Base-by-base conservation (phyloP, 2,888 invertebrate species). In the Pilophorus perplexus region DNA sequence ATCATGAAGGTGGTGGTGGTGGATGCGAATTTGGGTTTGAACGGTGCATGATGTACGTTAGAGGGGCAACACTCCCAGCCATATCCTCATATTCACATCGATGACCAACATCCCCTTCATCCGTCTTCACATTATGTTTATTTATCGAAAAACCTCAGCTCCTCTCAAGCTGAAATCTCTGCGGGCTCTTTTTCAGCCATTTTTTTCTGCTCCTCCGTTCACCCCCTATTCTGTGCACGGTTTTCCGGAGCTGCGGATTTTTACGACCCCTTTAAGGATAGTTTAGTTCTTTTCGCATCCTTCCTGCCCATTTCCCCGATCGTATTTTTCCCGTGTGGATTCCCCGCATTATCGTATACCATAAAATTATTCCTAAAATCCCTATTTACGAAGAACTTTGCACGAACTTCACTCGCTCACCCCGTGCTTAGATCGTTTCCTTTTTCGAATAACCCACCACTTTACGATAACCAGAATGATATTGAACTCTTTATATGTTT, bases 131-230 rank as follows among this genome's bases (percentile, higher is more conserved):
- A 46, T 46, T 2, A 46, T 20, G 46, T 46, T 46, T 46, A 46
- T 46, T 46, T 46, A 46, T 46, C 46, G 46, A n/a, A n/a, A 46
- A 46, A 46, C 46, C 46, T 46, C 46, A 46, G 22, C 46, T 23
- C 6, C 16, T n/a, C 10, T 23, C 8, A 22, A 42, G 22, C 46
- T n/a, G 8, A 46, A 46, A 46, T 46, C 46, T 46, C 10, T 1
- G 2, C 3, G n/a, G n/a, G 8, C 46, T 22, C 46, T n/a, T 20
- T n/a, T n/a, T 20, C 46, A n/a, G 14, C n/a, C 40, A 16, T 46
- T 46, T n/a, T 46, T 46, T 46, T 20, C 2, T 4, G 22, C 20
- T 46, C 46, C 10, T 46, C 23, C 16, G 10, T 46, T n/a, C 46
- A 8, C 16, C 46, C 46, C n/a, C 23, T n/a, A n/a, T n/a, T n/a